Base-by-base conservation (phyloP, 1,140 invertebrate species). In the Plutomurus gul region DNA sequence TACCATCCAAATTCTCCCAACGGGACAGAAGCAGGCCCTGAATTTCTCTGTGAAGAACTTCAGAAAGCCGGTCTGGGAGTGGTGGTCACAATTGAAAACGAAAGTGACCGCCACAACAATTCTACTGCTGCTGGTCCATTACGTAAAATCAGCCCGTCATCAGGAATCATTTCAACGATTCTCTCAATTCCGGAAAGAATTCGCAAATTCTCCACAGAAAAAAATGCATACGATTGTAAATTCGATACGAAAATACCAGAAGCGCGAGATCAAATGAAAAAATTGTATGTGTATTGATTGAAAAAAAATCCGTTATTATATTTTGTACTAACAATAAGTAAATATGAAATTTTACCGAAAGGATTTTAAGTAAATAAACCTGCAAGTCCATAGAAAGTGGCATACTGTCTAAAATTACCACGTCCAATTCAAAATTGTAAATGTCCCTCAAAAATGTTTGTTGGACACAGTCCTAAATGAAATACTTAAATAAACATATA, bases 201-300 rank as follows among this genome's bases (percentile, higher is more conserved):
- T 25, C 10, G 71, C 8, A 79, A 43, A 46, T 18, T 79, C 10
- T 79, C 77, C 0, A 25, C 20, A 0, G 77, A 65, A 2, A 75
- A 46, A 43, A 75, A 51, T 18, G 25, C 43, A 16, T n/a, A n/a
- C n/a, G n/a, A n/a, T n/a, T n/a, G n/a, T n/a, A 73, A 72, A 78
- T 74, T 75, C 37, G 65, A 46, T 46, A 36, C 27, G 8, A 43
- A 37, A 13, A 47, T 36, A 30, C 18, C 71, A 60, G 77, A 79
- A 1, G 16, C 71, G 13, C 40, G 40, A 46, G 49, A 51, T 11
- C 77, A 79, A 65, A 71, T 79, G 22, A 51, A 65, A 37, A 74
- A 79, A n/a, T 16, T 79, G 8, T 74, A 65, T 13, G 77, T 79
- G 25, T 79, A 79, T 72, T 79, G 16, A 79, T 47, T 10, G 2